phyloP scores from a whole-genome alignment of 2,888 invertebrate genomes.

The Tenthredo distinguenda region DNA sequence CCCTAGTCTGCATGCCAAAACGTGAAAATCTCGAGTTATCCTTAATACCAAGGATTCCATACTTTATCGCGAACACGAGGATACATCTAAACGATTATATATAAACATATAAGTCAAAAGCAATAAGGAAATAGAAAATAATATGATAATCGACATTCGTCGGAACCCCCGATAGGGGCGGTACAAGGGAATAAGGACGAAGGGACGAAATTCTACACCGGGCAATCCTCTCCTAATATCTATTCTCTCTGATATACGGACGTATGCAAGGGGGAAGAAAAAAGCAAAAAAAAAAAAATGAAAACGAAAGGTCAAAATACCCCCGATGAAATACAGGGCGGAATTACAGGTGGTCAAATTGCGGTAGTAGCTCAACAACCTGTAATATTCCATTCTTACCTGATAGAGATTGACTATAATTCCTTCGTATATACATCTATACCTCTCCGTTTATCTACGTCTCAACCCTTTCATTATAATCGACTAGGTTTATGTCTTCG shows the following conservation, averaged over 20 bases:
- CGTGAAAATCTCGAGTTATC: no score
- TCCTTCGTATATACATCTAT: neutral
- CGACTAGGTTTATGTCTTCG: neutral
- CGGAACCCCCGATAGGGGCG: neutral
- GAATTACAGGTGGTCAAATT: constrained; percentile 1
- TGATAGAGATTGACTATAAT: neutral
- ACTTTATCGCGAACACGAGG: no score
- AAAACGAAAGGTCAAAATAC: neutral
- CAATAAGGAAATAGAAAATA: neutral
- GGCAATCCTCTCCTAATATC: neutral
- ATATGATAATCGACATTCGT: neutral
- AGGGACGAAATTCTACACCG: neutral
- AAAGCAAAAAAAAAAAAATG: neutral
- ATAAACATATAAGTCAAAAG: no score
- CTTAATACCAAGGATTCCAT: no score
- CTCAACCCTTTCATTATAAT: neutral
- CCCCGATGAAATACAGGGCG: neutral
- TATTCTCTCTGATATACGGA: neutral
- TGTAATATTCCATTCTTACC: constrained; percentile 26
- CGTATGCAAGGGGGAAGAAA: neutral
- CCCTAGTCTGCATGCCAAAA: neutral
- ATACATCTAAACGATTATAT: no score
- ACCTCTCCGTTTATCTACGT: neutral
- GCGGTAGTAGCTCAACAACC: neutral
- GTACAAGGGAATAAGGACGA: neutral